A percentile compares a stretch with the other conserved stretches of the same genome.
phyloP scores from a whole-genome alignment of 2,797 vertebrate genomes.

The Chaunax sp. region DNA sequence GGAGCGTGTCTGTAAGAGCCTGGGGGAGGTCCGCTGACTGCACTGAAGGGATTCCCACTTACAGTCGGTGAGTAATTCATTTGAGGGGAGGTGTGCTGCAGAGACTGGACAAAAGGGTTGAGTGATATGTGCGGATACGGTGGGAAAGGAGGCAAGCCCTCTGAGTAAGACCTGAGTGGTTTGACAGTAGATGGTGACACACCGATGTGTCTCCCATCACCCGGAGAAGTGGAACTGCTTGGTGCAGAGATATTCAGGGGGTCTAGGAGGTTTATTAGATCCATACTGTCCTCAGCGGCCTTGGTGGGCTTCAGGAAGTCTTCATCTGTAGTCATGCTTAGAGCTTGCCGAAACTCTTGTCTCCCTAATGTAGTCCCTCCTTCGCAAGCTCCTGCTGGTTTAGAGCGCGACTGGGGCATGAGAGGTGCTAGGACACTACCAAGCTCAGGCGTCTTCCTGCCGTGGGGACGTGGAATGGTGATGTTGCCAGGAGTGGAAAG shows the following conservation, averaged over 20 bases:
- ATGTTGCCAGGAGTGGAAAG: slow-evolving; percentile 82
- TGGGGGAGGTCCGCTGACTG: slow-evolving; percentile 76
- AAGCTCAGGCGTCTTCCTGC: slow-evolving; percentile 92
- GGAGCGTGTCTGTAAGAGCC: slow-evolving; percentile 82
- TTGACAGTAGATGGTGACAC: slow-evolving; percentile 61
- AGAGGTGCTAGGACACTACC: slow-evolving; percentile 89
- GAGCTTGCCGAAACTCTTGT: slow-evolving; percentile 78
- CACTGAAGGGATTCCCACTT: slow-evolving; percentile 85
- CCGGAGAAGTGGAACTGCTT: slow-evolving; percentile 44
- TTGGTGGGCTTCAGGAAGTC: slow-evolving; percentile 84
- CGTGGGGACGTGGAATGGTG: slow-evolving; percentile 93
- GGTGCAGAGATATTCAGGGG: slow-evolving; percentile 80
- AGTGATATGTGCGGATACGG: slow-evolving; percentile 83
- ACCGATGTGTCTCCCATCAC: slow-evolving; percentile 49
- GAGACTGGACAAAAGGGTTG: slow-evolving; percentile 88
- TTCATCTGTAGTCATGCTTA: slow-evolving; percentile 65
- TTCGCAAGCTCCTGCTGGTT: slow-evolving; percentile 60
- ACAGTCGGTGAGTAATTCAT: slow-evolving; percentile 81
- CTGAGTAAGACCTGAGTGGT: slow-evolving; percentile 80
- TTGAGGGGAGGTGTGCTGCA: slow-evolving; percentile 76
- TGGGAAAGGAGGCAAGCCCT: slow-evolving; percentile 71
- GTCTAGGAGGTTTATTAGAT: slow-evolving; percentile 92
- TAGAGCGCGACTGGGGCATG: slow-evolving; percentile 73
- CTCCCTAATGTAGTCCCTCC: slow-evolving; percentile 73
- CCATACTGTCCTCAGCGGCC: slow-evolving; percentile 70